phyloP scores from a whole-genome alignment of 2,888 invertebrate genomes.

The Barypeithes pellucidus region DNA sequence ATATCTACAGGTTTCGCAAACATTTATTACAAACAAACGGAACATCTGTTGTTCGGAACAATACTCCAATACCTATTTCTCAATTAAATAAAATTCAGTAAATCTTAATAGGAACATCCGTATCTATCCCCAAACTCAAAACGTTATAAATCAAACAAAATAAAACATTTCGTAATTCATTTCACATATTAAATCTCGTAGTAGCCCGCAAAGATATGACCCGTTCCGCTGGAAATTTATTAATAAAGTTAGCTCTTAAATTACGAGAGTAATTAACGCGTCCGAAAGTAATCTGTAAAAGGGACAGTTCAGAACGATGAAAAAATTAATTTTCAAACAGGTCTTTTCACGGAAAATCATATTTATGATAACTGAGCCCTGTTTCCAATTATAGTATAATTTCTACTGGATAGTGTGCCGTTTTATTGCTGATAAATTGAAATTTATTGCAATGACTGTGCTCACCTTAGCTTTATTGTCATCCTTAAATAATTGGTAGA shows the following conservation, averaged over 20 bases:
- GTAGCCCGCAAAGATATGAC: not conserved
- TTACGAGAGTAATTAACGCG: not conserved
- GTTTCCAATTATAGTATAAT: not conserved
- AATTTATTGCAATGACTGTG: not conserved
- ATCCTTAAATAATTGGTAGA: no score
- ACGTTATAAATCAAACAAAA: not conserved
- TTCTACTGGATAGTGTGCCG: not conserved
- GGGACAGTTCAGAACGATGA: not conserved
- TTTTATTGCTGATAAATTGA: not conserved
- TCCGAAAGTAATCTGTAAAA: not conserved
- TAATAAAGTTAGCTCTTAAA: slow-evolving; percentile 3
- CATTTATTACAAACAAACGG: no score
- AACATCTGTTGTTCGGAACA: no score
- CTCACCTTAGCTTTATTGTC: no score
- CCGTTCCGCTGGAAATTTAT: not conserved
- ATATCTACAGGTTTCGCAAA: no score
- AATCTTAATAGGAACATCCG: no score
- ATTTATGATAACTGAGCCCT: not conserved
- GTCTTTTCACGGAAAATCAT: not conserved
- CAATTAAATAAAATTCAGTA: no score
- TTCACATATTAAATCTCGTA: not conserved
- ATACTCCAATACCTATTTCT: no score
- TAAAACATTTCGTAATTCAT: not conserved
- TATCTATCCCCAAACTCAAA: not conserved
- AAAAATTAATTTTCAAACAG: not conserved